These are phyloP conservation scores for Meleagris gallopavo DNA, from an alignment of 2,113 vertebrate genomes.

Conservation along the genomic window DNA sequence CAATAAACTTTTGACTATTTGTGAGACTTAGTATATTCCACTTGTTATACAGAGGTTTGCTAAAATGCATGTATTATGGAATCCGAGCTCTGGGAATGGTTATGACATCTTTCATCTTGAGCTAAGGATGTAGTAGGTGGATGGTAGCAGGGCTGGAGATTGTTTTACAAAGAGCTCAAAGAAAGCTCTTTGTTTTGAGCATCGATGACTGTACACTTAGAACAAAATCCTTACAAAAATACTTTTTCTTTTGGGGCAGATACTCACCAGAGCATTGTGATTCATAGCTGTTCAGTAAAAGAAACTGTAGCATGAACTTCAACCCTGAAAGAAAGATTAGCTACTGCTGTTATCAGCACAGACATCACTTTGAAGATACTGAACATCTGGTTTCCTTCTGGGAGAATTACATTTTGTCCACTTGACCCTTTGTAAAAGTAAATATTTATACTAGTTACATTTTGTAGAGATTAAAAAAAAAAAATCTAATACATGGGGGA, in stretches of 20 bases:
- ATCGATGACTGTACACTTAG: background rate
- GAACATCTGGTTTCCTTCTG: constrained; percentile 73
- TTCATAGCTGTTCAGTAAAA: constrained; percentile 11
- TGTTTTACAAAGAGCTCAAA: background rate
- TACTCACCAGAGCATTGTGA: background rate
- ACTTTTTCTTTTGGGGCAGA: background rate
- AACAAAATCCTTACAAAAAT: background rate
- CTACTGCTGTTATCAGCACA: background rate
- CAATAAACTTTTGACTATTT: background rate
- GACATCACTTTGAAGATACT: constrained; percentile 63
- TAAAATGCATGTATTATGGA: background rate
- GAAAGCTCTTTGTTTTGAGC: background rate
- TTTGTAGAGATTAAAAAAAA: constrained; percentile 51
- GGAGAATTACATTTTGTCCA: constrained; percentile 47
- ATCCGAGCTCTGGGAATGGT: background rate
- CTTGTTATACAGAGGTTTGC: background rate
- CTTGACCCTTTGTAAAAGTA: constrained; percentile 56
- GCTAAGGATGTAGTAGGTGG: background rate
- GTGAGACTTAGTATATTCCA: background rate
- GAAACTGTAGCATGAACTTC: constrained; percentile 29
- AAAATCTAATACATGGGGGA: background rate
- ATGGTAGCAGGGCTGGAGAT: background rate
- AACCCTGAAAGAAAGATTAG: constrained; percentile 36
- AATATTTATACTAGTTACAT: constrained; percentile 53
- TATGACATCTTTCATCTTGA: background rate